Percentiles rank a stretch among this genome's conserved stretches.
These are phyloP conservation scores for Ageneiosus marmoratus DNA, from an alignment of 2,113 vertebrate species.

Conservation along the genomic window DNA sequence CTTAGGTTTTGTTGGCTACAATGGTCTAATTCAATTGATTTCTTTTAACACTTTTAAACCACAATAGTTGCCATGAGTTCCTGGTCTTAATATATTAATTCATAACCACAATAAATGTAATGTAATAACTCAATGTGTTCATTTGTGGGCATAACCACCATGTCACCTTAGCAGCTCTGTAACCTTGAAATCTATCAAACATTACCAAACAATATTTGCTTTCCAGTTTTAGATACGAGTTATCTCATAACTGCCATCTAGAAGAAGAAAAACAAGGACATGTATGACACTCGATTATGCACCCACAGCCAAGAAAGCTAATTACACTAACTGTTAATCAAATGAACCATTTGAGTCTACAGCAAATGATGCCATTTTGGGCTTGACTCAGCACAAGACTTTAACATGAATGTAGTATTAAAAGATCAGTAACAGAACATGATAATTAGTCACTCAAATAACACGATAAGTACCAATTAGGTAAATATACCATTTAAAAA, in stretches of 20 bases:
- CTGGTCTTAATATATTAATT: not conserved
- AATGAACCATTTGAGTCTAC: not conserved
- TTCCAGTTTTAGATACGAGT: not conserved
- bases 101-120: not conserved
- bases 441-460: not conserved
- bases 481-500: not conserved
- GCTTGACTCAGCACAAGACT: not conserved
- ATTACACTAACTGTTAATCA: not conserved
- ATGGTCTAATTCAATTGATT: no score
- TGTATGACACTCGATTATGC: not conserved
- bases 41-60: no score
- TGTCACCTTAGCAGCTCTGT: not conserved
- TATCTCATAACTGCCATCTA: not conserved
- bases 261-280: not conserved
- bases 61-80: no score
- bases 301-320: slow-evolving; percentile 2
- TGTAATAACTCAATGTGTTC: not conserved
- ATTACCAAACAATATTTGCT: not conserved
- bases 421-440: not conserved
- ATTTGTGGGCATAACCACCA: not conserved
- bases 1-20: no score
- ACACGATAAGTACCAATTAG: not conserved
- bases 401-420: not conserved
- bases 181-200: not conserved
- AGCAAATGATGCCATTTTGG: not conserved